Evolutionary conservation across 2,888 invertebrate species (phyloP), one percentile per base, ranked within the genome.

Genomic region (Fabriciana adippe): DNA sequence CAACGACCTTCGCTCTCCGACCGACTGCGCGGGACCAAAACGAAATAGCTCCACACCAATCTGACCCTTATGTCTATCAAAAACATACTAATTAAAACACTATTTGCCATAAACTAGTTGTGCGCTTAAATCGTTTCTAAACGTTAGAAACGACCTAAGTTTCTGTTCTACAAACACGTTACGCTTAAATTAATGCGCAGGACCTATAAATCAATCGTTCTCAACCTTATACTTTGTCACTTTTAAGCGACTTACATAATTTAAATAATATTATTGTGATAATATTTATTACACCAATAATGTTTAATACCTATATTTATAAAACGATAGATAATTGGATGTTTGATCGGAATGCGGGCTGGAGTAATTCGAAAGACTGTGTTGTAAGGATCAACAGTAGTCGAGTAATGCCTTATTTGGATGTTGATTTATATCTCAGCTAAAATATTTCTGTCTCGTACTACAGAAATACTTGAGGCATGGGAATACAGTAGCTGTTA

Each of bases 1-100:
- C 91, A 92, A 91, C 92, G 92, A 92, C 92, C 92, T 92, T 92
- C 92, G 91, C 90, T 92, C 91, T 87, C 86, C 90, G 86, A 88
- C 89, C 89, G 87, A 80, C 78, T 81, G 78, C 78, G 79, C 81
- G 79, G 80, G 76, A 77, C 76, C 76, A 74, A 73, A 85, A 84
- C 71, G 75, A 61, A 67, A 64, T 48, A 75, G 73, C 64, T 64
- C 55, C 72, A 71, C 47, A 53, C 70, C 11, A 73, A 65, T 73
- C 35, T 73, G 68, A 67, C 70, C 75, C 71, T 69, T 72, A 72
- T 53, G 47, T 11, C 45, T 16, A 55, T 15, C 16, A 48, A 63
- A 69, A 59, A 54, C 61, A 67, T 65, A 59, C 70, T 72, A 71
- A 69, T 55, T 74, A 78, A 71, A 68, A 69, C 48, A 64, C 65